Base-by-base conservation (phyloP, 2,888 invertebrate species). In the Oegoconia quadripuncta region DNA sequence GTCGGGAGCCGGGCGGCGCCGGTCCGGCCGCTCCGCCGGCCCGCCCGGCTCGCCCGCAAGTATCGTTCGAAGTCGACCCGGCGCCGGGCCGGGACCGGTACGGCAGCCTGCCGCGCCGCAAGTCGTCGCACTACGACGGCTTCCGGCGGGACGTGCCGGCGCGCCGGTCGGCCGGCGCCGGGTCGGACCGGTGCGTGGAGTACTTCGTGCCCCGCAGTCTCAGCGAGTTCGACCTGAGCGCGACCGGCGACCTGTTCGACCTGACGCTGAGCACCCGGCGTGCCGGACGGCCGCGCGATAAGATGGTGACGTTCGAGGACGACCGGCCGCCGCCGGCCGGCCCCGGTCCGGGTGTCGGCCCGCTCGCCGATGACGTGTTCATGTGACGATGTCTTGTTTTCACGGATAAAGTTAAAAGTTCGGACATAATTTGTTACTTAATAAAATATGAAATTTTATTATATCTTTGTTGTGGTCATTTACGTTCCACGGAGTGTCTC, bases 141-240 rank as follows among this genome's bases (percentile, higher is more conserved):
- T 93, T 94, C 59, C 91, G 91, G 48, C 87, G 93, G 26, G 91
- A 91, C 46, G 89, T 91, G 9, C 91, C 92, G 1, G 88, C 90
- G 16, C 88, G 93, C 13, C 86, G 92, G 31, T 92, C 92, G 15
- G 89, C 89, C 13, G 81, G 89, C 7, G 88, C 42, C 6, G 87
- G 86, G 34, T 88, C 90, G 8, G 92, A 91, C 54, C 90, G 90
- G 31, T 89, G 93, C 46, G 87, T 94, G 41, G 95, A 95, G 67
- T 95, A 95, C 73, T 95, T 95, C 70, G 94, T 95, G 46, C 95
- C 95, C 44, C 89, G 95, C 41, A 94, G 94, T 74, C 90, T 95
- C 41, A 95, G 95, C 75, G 95, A 95, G 69, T 95, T 95, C 64
- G 93, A 95, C 69, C 74, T 95, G 40, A 91, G 93, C 25, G 89